Evolutionary conservation across 1,140 invertebrate genomes (phyloP), one percentile per base, ranked within the genome.

Genomic region (Zaprionus nigranus): DNA sequence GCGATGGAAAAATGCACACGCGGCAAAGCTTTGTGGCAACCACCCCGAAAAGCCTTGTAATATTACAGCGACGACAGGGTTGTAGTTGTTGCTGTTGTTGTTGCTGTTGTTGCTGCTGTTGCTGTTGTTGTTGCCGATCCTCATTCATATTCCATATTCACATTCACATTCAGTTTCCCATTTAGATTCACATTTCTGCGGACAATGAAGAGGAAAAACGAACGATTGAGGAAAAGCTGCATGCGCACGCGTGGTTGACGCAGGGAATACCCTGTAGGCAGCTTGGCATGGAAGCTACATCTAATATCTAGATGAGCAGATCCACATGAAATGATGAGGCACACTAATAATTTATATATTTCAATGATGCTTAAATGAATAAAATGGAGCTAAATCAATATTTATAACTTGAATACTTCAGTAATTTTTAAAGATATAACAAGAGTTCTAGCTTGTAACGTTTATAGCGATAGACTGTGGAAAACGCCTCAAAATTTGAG

Each of bases 11-110:
- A n/a, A 40, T n/a, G 38, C n/a, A 17, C 6, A n/a, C 40, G 7
- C 6, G n/a, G n/a, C 62, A 73, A 74, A 79, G 74, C 74, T 79
- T 77, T 72, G 24, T 7, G n/a, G 15, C 22, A 30, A 12, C 17
- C 65, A 68, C 65, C 64, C 64, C 64, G 38, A 43, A 30, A 40
- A 24, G 1, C 12, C 40, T 34, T 67, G 64, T 67, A 67, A 67
- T 66, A 40, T 64, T 64, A 64, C 62, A 64, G 17, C 40, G 26
- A 20, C 34, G 26, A 56, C 34, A 66, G 64, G 64, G 64, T 66
- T 66, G 64, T 66, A 22, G 64, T 58, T 38, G n/a, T 51, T 53
- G 28, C 30, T 22, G 40, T 46, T 22, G 22, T 28, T 53, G 28
- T 13, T 24, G 2, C 2, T 22, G 22, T 40, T 51, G 28, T 13